Base-by-base conservation (phyloP, 2,113 vertebrate species). In the Dissostichus mawsoni region DNA sequence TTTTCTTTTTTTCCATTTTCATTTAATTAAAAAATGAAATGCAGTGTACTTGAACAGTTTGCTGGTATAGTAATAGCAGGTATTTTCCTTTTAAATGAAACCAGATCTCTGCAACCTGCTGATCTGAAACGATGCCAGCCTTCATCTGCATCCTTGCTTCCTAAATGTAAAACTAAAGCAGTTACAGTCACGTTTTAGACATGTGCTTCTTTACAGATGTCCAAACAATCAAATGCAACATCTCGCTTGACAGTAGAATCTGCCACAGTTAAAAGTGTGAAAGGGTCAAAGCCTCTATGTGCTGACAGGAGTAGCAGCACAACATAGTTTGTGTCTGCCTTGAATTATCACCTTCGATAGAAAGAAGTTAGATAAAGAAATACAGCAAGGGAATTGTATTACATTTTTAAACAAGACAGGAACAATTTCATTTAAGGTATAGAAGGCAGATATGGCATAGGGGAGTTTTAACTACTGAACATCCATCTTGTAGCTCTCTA, bases 181-280 rank as follows among this genome's bases (percentile, higher is more conserved):
- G 13, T 61, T 80, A 66, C 74, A 67, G 62, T 75, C 41, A 75
- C 14, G 33, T 56, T 78, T 78, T 9, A 25, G 41, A 59, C 61
- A 62, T 81, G 81, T 61, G 79, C 47, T 23, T 77, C 57, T 64
- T 48, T 25, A n/a, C 10, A 3, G 23, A 68, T 48, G 74, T 58
- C 20, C 5, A 3, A 81, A 75, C 66, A 75, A 47, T 53, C 48
- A 80, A 89, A 82, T 61, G 53, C 50, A 73, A 76, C 80, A 79
- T 72, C 51, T 17, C 80, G 57, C 72, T 78, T 51, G 69, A 63
- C 50, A 50, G 11, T 63, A 17, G 80, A 69, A 71, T 47, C 8
- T 11, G 45, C 36, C 33, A 47, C 6, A n/a, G 5, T 53, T 52
- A 66, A 63, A 44, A 73, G 36, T 41, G 58, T 17, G 55, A 44